Conservation (phyloP, 2,888 invertebrate species). For the Metellina segmentata region DNA sequence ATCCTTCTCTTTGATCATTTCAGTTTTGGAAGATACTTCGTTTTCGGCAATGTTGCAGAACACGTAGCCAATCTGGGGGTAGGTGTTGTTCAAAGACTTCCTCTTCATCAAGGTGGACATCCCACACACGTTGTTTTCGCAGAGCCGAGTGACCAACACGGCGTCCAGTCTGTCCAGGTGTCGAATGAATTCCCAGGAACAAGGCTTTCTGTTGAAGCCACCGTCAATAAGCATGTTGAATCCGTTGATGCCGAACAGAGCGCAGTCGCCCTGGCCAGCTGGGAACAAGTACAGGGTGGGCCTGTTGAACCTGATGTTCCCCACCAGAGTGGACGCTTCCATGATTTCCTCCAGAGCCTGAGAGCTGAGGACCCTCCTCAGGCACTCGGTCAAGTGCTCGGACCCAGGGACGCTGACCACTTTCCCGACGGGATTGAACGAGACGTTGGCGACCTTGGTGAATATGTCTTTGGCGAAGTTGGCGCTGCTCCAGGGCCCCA, state of each 20-base stretch:
- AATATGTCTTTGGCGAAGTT: conserved; percentile 83
- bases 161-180: conserved; percentile 96
- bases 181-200: conserved; percentile 98
- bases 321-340: conserved; percentile 96
- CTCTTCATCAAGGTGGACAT: conserved; percentile 92
- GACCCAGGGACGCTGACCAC: conserved; percentile 88
- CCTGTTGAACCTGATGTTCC: conserved; percentile 94
- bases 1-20: conserved; percentile 88
- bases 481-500: conserved; percentile 90
- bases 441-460: conserved; percentile 79
- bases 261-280: conserved; percentile 96
- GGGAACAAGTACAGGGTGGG: conserved; percentile 98
- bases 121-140: conserved; percentile 94
- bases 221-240: conserved; percentile 97
- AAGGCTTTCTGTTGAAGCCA: conserved; percentile 95
- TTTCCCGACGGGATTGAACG: conserved; percentile 91
- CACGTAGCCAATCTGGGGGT: conserved; percentile 97
- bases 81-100: conserved; percentile 85
- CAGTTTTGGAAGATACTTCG: conserved; percentile 87
- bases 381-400: conserved; percentile 89
- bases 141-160: conserved; percentile 95
- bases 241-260: conserved; percentile 97
- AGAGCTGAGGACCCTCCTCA: conserved; percentile 89
- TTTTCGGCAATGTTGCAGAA: conserved; percentile 93
- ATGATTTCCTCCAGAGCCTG: conserved; percentile 90